phyloP scores from a whole-genome alignment of 2,888 invertebrate genomes.

The Campopleginae sp. region DNA sequence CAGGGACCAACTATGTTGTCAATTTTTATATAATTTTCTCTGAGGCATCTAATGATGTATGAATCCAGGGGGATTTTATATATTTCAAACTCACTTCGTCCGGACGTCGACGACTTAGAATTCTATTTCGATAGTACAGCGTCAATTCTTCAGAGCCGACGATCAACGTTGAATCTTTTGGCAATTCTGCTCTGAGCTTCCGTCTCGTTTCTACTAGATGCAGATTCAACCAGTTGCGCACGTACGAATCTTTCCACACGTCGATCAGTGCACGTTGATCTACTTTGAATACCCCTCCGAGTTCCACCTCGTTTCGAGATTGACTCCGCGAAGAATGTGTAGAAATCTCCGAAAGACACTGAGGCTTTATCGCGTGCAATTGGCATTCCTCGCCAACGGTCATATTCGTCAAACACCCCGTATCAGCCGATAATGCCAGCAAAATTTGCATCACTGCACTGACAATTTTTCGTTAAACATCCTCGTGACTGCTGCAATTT shows the following conservation, averaged over 20 bases:
- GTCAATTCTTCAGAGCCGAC: constrained; percentile 56
- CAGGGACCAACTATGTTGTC: too few relatives aligned
- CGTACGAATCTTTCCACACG: constrained; percentile 43
- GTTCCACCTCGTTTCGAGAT: background rate
- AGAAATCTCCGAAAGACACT: constrained; percentile 16
- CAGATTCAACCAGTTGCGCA: constrained; percentile 46
- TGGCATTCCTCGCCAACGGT: constrained; percentile 34
- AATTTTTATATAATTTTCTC: too few relatives aligned
- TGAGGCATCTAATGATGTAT: background rate
- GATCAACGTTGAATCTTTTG: constrained; percentile 40
- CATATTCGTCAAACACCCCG: constrained; percentile 24
- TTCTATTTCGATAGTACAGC: constrained; percentile 77
- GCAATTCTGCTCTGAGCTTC: constrained; percentile 3
- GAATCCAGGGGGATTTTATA: background rate
- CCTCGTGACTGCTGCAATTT: background rate
- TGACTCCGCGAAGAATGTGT: constrained; percentile 9
- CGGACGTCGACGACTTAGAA: constrained; percentile 77
- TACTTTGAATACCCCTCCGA: background rate
- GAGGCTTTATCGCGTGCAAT: constrained; percentile 4
- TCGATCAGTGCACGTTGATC: background rate
- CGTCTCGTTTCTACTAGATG: background rate
- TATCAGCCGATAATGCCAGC: constrained; percentile 31
- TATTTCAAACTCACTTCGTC: constrained; percentile 73
- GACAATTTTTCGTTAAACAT: background rate
- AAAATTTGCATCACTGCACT: constrained; percentile 18